These are phyloP conservation scores for Rutilus rutilus DNA, from an alignment of 2,113 vertebrate species.

Conservation along the genomic window DNA sequence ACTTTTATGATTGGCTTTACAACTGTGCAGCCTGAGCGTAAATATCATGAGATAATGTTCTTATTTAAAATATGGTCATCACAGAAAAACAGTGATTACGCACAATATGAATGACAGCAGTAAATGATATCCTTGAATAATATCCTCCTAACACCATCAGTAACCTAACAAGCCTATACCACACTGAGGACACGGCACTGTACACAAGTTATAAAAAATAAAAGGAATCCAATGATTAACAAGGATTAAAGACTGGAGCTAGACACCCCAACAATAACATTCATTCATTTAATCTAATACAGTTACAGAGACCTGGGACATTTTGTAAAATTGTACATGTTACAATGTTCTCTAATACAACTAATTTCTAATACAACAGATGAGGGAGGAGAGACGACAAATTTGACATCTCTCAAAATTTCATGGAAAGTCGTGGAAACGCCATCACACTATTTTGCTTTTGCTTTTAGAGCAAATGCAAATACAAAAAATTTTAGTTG, in stretches of 20 bases:
- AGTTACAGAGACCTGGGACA: background rate
- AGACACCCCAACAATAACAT: background rate
- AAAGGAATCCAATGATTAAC: background rate
- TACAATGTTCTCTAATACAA: background rate
- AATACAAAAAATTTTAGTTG: too few species aligned
- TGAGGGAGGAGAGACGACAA: too few species aligned
- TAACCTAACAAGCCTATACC: constrained; percentile 56
- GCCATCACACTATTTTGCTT: too few species aligned
- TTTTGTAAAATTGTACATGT: background rate
- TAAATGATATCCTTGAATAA: constrained; percentile 59
- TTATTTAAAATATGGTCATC: background rate
- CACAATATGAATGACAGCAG: background rate
- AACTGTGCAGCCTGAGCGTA: background rate
- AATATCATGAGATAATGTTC: constrained; percentile 15
- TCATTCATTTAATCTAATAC: background rate
- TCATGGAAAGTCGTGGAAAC: too few species aligned
- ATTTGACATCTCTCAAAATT: too few species aligned
- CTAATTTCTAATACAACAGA: background rate
- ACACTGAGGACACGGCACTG: constrained; percentile 55
- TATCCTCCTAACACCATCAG: constrained; percentile 72
- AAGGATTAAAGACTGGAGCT: background rate
- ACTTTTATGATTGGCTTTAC: background rate
- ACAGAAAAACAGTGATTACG: background rate
- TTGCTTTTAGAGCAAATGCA: too few species aligned
- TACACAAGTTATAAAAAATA: constrained; percentile 61